These are phyloP conservation scores for Champsocephalus esox DNA, from an alignment of 2,797 vertebrate species.

Conservation along the genomic window DNA sequence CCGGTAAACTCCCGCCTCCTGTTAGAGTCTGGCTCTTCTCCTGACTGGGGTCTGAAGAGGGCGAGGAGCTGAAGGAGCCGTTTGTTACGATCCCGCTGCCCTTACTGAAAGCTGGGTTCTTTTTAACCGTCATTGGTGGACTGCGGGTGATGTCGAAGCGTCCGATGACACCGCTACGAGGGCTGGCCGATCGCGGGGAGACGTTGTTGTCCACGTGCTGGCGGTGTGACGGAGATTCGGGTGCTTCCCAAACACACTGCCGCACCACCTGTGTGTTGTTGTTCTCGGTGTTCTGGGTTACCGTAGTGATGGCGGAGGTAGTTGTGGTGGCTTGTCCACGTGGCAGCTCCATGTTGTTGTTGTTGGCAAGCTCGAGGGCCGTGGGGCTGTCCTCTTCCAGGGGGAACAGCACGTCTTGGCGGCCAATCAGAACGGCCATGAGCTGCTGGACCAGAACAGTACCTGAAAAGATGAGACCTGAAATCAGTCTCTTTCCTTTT, in stretches of 20 bases:
- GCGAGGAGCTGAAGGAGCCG: slow-evolving; percentile 94
- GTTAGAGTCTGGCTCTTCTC: slow-evolving; percentile 88
- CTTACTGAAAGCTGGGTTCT: slow-evolving; percentile 96
- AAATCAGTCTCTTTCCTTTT: not conserved
- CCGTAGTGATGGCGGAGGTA: slow-evolving; percentile 52
- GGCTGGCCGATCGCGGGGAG: slow-evolving; percentile 89
- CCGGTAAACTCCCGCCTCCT: slow-evolving; percentile 82
- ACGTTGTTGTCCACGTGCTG: slow-evolving; percentile 85
- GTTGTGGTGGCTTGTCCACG: slow-evolving; percentile 75
- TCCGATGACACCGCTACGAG: slow-evolving; percentile 84
- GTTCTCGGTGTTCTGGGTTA: slow-evolving; percentile 91
- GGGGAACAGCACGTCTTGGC: slow-evolving; percentile 92
- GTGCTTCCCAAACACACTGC: slow-evolving; percentile 91
- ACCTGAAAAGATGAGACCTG: slow-evolving; percentile 82
- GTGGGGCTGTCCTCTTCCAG: slow-evolving; percentile 83
- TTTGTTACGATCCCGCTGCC: slow-evolving; percentile 98
- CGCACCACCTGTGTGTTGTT: slow-evolving; percentile 87
- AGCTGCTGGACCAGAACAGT: slow-evolving; percentile 96
- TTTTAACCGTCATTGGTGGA: slow-evolving; percentile 92
- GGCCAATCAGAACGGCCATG: slow-evolving; percentile 96
- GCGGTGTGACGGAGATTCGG: slow-evolving; percentile 88
- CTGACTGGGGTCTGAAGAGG: slow-evolving; percentile 80
- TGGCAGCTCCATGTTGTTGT: slow-evolving; percentile 90
- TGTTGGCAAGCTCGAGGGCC: slow-evolving; percentile 87
- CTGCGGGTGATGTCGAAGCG: slow-evolving; percentile 90